Conservation (phyloP, 2,797 vertebrate genomes). For the Oceanodroma leucorhoa region DNA sequence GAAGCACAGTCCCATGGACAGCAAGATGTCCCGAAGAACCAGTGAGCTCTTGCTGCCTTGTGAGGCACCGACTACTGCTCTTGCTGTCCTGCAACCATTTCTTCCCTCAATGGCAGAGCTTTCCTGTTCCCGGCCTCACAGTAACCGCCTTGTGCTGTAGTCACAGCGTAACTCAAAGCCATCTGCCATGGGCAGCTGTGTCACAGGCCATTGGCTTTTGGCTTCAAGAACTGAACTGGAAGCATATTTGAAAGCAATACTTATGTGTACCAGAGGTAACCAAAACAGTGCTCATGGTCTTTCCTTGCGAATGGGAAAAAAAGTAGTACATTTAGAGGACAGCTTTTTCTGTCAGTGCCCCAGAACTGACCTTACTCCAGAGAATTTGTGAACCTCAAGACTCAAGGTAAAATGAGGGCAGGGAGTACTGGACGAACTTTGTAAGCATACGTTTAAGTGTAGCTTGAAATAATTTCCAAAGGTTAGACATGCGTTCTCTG, state of each 20-base stretch:
- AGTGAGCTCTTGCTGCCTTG: not conserved
- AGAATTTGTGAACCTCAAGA: not conserved
- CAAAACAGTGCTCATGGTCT: not conserved
- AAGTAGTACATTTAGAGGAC: not conserved
- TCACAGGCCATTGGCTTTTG: not conserved
- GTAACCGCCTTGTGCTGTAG: not conserved
- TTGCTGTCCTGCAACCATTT: not conserved
- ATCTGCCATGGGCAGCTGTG: not conserved
- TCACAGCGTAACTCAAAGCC: not conserved
- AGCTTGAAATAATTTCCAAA: not conserved
- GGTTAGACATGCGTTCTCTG: not conserved
- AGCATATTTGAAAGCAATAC: not conserved
- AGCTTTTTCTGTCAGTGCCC: not conserved
- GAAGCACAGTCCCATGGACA: not conserved
- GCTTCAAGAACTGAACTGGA: not conserved
- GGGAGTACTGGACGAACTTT: not conserved
- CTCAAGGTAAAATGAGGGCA: not conserved
- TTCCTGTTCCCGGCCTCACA: not conserved
- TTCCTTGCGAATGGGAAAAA: not conserved
- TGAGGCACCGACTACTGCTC: not conserved
- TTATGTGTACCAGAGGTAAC: not conserved
- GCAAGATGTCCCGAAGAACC: not conserved
- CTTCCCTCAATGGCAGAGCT: not conserved
- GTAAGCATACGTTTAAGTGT: not conserved
- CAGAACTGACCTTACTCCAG: not conserved